Base-by-base conservation (phyloP, 2,797 vertebrate genomes). In the Enteromius anoplus region DNA sequence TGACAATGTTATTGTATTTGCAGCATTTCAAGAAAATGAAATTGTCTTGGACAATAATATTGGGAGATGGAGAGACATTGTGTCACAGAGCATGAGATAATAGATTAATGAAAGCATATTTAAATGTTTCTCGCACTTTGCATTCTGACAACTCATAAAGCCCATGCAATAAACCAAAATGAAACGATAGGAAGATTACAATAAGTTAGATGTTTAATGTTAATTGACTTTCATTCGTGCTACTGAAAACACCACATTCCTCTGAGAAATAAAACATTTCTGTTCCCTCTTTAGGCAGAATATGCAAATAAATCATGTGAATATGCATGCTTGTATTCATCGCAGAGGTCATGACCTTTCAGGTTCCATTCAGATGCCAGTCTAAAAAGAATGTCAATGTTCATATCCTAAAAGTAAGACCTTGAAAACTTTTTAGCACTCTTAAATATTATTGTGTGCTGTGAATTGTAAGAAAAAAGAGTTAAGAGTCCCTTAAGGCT, bases 231-330 rank as follows among this genome's bases (percentile, higher is more conserved):
- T 29, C 73, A 70, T 78, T 83, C 40, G 26, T 71, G 17, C n/a
- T 15, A 26, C n/a, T 9, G 5, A 3, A 5, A 83, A 83, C 0
- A 6, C 9, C 21, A 49, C 62, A 83, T 78, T 70, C 75, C 65
- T 49, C 21, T 34, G 75, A 78, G 75, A 12, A 78, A 78, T 69
- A 0, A 40, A 58, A 60, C 40, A 58, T 47, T 21, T 62, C 14
- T 69, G 64, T 60, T 70, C 4, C 26, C 15, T 70, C 65, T 40
- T 83, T 47, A 51, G 10, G 53, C 40, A 71, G 14, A 51, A 83
- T 83, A 83, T 78, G 75, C 75, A 83, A 83, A 77, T 78, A 83
- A 71, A 58, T 29, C 29, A 62, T n/a, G 72, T 82, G 72, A 82
- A 75, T 82, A 82, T 82, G 72, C 81, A 82, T 82, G 62, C 45